Conservation (phyloP, 2,888 invertebrate species). For the Lasioglossum lativentre region DNA sequence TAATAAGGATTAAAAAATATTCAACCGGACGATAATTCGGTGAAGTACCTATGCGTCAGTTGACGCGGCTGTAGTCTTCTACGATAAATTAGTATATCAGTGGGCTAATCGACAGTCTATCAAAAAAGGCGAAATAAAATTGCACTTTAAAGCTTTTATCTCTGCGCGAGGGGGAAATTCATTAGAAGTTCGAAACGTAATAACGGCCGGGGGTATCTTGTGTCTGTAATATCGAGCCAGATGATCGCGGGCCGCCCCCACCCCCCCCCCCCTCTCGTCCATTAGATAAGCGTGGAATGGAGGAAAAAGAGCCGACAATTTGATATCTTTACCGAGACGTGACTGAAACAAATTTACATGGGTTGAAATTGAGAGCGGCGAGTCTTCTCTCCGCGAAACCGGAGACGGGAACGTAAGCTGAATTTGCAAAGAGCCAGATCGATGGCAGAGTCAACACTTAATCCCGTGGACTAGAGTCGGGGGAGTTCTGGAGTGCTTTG, state of each 20-base stretch:
- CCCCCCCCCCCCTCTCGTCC: not conserved
- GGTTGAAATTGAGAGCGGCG: slow-evolving; percentile 38
- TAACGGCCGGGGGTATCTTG: not conserved
- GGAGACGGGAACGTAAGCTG: slow-evolving; percentile 46
- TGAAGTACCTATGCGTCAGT: too few species aligned
- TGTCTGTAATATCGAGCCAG: not conserved
- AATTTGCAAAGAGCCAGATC: slow-evolving; percentile 55
- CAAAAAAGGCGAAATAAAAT: not conserved
- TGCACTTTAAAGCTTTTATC: not conserved
- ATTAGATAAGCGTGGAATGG: slow-evolving; percentile 23
- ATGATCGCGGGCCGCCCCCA: not conserved
- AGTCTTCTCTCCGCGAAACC: slow-evolving; percentile 41
- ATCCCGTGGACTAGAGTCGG: slow-evolving; percentile 32
- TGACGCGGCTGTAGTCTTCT: not conserved
- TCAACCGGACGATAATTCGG: too few species aligned
- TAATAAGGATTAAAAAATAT: too few species aligned
- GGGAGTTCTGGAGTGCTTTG: slow-evolving; percentile 45
- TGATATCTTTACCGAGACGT: slow-evolving; percentile 46
- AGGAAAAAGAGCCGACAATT: slow-evolving; percentile 24
- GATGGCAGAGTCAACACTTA: slow-evolving; percentile 67
- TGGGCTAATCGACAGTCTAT: not conserved
- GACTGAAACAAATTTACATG: slow-evolving; percentile 32
- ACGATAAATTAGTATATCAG: not conserved
- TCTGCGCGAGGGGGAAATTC: not conserved
- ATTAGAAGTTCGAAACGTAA: slow-evolving; percentile 2